phyloP scores from a whole-genome alignment of 2,888 invertebrate species.

The Lithophane ornitopus region DNA sequence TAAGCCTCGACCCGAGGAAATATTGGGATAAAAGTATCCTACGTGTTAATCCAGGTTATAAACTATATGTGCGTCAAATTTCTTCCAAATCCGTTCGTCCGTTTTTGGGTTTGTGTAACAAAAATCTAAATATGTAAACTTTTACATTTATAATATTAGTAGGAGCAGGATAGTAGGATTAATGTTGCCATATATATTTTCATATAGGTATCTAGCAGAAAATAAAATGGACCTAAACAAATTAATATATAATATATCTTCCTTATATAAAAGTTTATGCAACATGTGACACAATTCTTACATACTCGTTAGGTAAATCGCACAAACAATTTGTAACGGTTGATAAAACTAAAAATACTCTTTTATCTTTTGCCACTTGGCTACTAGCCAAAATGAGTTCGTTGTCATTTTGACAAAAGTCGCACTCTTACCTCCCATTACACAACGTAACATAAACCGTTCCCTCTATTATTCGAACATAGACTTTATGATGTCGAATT shows the following conservation, averaged over 20 bases:
- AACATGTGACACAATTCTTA: conserved; percentile 26
- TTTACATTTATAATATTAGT: neutral
- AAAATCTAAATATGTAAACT: neutral
- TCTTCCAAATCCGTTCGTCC: neutral
- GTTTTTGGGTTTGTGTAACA: neutral
- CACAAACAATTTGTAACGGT: conserved; percentile 33
- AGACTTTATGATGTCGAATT: conserved; percentile 5
- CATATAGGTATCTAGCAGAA: neutral
- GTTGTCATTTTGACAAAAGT: conserved; percentile 73
- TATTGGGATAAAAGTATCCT: neutral
- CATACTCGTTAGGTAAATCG: conserved; percentile 23
- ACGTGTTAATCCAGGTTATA: neutral
- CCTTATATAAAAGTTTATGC: neutral
- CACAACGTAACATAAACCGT: conserved; percentile 11
- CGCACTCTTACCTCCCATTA: neutral
- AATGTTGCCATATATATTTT: neutral
- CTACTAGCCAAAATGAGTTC: conserved; percentile 68
- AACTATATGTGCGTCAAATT: neutral
- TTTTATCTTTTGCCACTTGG: conserved; percentile 64
- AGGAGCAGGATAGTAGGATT: neutral
- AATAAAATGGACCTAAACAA: neutral
- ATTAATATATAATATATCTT: neutral
- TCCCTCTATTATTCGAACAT: conserved; percentile 1
- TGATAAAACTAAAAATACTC: conserved; percentile 54
- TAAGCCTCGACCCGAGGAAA: neutral